Base-by-base conservation (phyloP, 2,113 vertebrate genomes). In the Rhabdornis inornatus region DNA sequence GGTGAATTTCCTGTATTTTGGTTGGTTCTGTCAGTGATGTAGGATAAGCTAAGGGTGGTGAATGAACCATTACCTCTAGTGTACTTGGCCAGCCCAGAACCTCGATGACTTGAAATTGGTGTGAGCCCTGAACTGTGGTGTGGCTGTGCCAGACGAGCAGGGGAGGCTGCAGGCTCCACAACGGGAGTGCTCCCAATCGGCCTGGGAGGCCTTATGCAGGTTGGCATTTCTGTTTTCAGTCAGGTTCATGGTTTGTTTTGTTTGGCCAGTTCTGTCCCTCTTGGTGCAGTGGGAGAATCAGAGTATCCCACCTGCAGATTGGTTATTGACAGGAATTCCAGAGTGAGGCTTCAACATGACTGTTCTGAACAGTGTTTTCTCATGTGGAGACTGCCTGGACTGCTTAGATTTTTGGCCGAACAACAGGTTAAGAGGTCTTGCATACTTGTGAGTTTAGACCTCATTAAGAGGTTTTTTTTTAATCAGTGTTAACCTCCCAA, bases 271-370 rank as follows among this genome's bases (percentile, higher is more conserved):
- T 53, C 61, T 12, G 5, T 47, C 44, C 35, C 47, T 71, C 15
- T 6, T 5, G 7, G 33, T 37, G 47, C 47, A 21, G 1, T 11
- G 56, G 13, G 22, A 74, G n/a, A 56, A n/a, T 10, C 18, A 0
- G 42, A 39, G 57, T 3, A 11, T 71, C 90, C 40, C 27, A 7
- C 24, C 53, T 86, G 66, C 33, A 44, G 53, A 24, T 9, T 7
- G 16, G 14, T 37, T 37, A 13, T 17, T 35, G 55, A 27, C 49
- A 22, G 53, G 30, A 56, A n/a, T 64, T 55, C 52, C 37, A 39
- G 42, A 53, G 76, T 9, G 13, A 33, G 61, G 3, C 52, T 76
- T 39, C 18, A 33, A 2, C 11, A 0, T 11, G 25, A 27, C 53
- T 33, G 21, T 25, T 72, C 64, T 13, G 13, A 69, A 7, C 16